Evolutionary conservation across 2,888 invertebrate genomes (phyloP).

Genomic region (Oxyscelio sp.): DNA sequence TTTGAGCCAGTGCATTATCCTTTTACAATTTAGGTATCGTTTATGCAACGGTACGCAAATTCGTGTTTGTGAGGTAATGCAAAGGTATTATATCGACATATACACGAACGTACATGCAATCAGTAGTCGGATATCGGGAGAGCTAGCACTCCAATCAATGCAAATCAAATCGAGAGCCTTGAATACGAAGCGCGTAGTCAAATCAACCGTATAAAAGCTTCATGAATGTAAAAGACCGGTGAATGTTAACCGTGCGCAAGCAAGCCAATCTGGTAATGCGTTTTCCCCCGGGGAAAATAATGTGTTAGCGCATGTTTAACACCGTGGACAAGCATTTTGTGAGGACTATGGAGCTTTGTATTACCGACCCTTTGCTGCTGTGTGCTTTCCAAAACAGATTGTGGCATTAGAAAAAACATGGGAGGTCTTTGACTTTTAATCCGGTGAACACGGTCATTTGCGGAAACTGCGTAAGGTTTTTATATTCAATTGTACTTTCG

Average conservation of each 20-base stretch:
- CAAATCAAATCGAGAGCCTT: too few species aligned
- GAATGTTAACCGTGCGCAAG: constrained; percentile 83
- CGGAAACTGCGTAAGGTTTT: not conserved
- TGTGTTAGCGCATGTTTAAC: constrained; percentile 76
- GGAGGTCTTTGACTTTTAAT: constrained; percentile 57
- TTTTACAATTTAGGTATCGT: too few species aligned
- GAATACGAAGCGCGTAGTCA: constrained; percentile 86
- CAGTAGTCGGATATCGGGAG: too few species aligned
- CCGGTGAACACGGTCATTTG: constrained; percentile 25
- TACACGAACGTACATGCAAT: too few species aligned
- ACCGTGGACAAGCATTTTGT: constrained; percentile 74
- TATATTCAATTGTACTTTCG: constrained; percentile 15
- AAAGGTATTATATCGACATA: too few species aligned
- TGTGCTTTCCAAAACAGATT: constrained; percentile 60
- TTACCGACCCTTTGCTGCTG: constrained; percentile 59
- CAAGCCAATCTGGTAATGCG: constrained; percentile 87
- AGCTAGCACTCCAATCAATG: too few species aligned
- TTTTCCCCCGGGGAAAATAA: constrained; percentile 79
- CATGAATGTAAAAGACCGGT: constrained; percentile 87
- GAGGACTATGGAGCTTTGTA: constrained; percentile 61
- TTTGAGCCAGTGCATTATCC: too few species aligned
- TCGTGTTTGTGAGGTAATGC: too few species aligned
- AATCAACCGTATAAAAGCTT: constrained; percentile 88
- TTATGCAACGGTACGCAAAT: too few species aligned
- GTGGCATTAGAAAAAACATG: constrained; percentile 53